Conservation (phyloP, 2,113 vertebrate species). For the Parotia lawesii region DNA sequence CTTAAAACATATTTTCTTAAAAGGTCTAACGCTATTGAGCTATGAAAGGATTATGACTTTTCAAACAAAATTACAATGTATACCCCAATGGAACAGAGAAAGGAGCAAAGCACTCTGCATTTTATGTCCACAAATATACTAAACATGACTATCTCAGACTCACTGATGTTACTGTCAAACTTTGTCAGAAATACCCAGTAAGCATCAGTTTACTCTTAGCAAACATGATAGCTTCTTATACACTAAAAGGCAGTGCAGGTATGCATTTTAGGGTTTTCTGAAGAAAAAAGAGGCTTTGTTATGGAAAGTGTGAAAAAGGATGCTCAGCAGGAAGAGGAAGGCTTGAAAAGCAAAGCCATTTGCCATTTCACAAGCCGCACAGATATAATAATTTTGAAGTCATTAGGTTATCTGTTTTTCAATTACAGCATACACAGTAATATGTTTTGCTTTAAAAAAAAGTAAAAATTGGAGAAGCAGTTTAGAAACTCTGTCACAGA, state of each 20-base stretch:
- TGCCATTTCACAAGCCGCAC: background rate
- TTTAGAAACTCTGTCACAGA: background rate
- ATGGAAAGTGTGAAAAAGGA: background rate
- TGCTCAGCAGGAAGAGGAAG: background rate
- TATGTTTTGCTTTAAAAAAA: background rate
- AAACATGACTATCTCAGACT: background rate
- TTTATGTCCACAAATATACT: background rate
- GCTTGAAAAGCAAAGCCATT: background rate
- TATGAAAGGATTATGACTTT: background rate
- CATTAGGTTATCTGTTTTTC: background rate
- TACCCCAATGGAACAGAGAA: background rate
- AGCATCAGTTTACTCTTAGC: background rate
- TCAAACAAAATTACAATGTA: background rate
- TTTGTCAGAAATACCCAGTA: background rate
- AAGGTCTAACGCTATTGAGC: background rate
- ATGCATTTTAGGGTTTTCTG: background rate
- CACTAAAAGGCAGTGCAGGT: background rate
- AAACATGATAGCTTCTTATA: background rate
- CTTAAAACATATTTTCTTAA: background rate
- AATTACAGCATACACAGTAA: background rate
- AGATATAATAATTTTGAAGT: background rate
- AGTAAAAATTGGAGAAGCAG: background rate
- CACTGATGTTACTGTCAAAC: background rate
- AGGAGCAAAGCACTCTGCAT: background rate
- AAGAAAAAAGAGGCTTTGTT: background rate